Evolutionary conservation across 2,888 invertebrate genomes (phyloP).

Genomic region (Metallyticus violacea): DNA sequence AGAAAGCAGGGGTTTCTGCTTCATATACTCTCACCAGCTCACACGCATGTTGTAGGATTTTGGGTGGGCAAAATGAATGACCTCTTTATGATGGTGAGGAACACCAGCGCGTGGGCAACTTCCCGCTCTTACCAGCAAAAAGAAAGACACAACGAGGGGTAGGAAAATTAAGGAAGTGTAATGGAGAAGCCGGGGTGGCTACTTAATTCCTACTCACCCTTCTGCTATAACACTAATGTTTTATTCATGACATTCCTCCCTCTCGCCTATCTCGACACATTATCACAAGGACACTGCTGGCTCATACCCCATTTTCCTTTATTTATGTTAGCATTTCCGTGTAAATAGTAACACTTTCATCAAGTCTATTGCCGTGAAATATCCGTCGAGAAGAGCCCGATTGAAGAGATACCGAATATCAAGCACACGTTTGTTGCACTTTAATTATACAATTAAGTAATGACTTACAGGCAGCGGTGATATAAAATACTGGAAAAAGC

Average conservation of each 20-base stretch:
- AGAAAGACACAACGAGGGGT: not conserved
- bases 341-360: not conserved
- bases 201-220: not conserved
- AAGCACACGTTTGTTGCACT: too few species aligned
- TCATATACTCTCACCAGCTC: too few species aligned
- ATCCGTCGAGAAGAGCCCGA: too few species aligned
- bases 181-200: not conserved
- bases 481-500: too few species aligned
- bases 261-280: not conserved
- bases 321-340: not conserved
- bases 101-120: not conserved
- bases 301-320: not conserved
- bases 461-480: too few species aligned
- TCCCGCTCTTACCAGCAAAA: not conserved
- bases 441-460: too few species aligned
- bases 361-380: not conserved
- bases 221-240: not conserved
- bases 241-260: not conserved
- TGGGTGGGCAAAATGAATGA: not conserved
- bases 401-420: too few species aligned
- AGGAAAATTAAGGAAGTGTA: not conserved
- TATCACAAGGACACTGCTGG: not conserved
- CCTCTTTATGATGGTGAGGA: not conserved
- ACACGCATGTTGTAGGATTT: not conserved
- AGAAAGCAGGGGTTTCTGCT: too few species aligned